These are phyloP conservation scores for Atherinomorus stipes DNA, from an alignment of 2,113 vertebrate genomes.

Conservation along the genomic window DNA sequence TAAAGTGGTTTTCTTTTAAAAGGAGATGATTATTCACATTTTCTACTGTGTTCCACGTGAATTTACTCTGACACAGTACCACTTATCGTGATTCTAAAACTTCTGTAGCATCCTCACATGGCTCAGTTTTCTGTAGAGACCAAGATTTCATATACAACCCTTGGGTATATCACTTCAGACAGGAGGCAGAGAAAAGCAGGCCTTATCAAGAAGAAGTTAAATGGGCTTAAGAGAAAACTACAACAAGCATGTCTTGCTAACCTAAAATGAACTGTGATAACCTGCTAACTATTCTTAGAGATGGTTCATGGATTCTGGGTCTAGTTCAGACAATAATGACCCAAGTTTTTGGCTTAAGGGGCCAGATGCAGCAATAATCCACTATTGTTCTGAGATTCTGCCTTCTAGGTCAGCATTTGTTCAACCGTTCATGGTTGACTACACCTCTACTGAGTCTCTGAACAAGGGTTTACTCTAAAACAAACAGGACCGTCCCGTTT, in stretches of 20 bases:
- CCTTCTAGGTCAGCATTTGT: constrained; percentile 72
- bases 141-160: no score
- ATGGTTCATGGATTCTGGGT: constrained; percentile 27
- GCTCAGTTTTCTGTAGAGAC: no score
- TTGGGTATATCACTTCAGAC: no score
- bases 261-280: constrained; percentile 12
- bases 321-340: constrained; percentile 52
- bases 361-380: constrained; percentile 67
- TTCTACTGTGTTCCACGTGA: no score
- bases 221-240: constrained; percentile 16
- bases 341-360: constrained; percentile 54
- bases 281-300: constrained; percentile 25
- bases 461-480: not conserved
- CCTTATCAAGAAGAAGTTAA: not conserved
- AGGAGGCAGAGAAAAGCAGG: no score
- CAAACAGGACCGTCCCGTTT: constrained; percentile 1
- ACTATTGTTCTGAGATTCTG: constrained; percentile 65
- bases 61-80: no score
- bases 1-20: no score
- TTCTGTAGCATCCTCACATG: no score
- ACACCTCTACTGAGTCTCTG: constrained; percentile 49
- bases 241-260: constrained; percentile 7
- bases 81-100: no score
- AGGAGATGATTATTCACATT: no score
- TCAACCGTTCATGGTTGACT: constrained; percentile 49